Evolutionary conservation across 2,797 vertebrate genomes (phyloP).

Genomic region (Acanthornis magna): DNA sequence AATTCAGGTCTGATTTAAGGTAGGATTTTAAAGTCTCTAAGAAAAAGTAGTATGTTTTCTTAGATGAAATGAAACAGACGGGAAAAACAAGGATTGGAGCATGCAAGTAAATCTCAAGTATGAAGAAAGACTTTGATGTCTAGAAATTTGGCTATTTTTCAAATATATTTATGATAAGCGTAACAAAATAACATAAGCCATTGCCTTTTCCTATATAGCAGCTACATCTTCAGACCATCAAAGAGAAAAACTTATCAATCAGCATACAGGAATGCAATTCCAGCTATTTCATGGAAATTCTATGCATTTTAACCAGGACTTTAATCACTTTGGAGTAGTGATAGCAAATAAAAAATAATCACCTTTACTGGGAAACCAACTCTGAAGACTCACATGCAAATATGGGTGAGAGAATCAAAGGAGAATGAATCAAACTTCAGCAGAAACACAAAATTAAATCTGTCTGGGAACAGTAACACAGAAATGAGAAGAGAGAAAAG

Average conservation of each 20-base stretch:
- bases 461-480: background rate
- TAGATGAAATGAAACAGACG: background rate
- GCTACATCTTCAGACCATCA: background rate
- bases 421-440: background rate
- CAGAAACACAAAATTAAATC: background rate
- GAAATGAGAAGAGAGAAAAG: background rate
- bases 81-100: background rate
- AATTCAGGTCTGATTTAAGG: background rate
- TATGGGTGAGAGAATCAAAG: background rate
- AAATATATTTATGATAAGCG: background rate
- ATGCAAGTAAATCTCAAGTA: background rate
- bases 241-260: background rate
- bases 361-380: background rate
- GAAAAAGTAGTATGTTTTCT: background rate
- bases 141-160: background rate
- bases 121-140: background rate
- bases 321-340: background rate
- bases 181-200: background rate
- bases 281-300: background rate
- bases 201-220: background rate
- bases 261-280: background rate
- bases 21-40: background rate
- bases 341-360: conserved; percentile 9
- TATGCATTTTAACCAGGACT: conserved; percentile 34
- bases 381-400: background rate